Conservation (phyloP, 2,888 invertebrate genomes). For the Aphidoletes aphidimyza region DNA sequence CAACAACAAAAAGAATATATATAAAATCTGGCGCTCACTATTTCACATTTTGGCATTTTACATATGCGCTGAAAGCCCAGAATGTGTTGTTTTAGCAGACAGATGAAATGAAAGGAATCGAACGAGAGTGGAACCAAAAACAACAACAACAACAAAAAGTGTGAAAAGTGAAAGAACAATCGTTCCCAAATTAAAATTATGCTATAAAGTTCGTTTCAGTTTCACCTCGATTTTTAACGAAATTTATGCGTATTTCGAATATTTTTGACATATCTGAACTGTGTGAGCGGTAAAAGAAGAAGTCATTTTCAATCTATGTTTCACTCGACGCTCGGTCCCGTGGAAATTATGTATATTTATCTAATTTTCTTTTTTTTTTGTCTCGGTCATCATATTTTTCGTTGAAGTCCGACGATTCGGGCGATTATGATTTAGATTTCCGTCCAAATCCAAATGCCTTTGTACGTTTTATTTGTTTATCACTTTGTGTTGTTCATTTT, state of each 20-base stretch:
- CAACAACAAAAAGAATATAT: neutral
- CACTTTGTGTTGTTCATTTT: conserved; percentile 4
- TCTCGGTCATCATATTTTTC: neutral
- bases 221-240: neutral
- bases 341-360: neutral
- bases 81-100: neutral
- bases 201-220: conserved; percentile 4
- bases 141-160: neutral
- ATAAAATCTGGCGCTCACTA: neutral
- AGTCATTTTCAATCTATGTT: neutral
- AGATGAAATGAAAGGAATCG: neutral
- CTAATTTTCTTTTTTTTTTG: neutral
- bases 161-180: neutral
- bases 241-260: neutral
- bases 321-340: neutral
- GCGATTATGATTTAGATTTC: neutral
- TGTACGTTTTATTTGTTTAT: neutral
- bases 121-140: neutral
- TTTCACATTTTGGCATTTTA: neutral
- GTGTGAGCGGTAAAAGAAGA: neutral
- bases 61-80: neutral
- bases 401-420: neutral
- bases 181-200: conserved; percentile 14
- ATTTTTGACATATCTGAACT: neutral
- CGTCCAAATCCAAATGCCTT: neutral